Base-by-base conservation (phyloP, 2,797 vertebrate species). In the Chelmon rostratus region DNA sequence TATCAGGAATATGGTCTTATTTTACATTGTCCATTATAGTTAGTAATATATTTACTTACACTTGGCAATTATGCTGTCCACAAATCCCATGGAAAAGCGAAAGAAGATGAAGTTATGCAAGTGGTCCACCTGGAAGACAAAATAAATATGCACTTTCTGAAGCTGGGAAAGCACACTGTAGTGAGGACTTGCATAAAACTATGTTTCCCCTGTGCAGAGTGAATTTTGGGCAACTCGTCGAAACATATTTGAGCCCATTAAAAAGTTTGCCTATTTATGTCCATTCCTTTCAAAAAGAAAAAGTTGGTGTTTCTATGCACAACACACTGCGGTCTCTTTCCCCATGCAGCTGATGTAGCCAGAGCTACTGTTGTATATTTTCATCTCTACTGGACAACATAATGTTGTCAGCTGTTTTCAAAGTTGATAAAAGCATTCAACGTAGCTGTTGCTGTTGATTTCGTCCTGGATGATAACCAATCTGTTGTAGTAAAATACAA, bases 51-150 rank as follows among this genome's bases (percentile, higher is more conserved):
- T 69, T 28, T 44, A 76, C 97, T 97, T 95, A 99, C 98, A 99
- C 94, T 99, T 99, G 88, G 98, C 98, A 86, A 99, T 95, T 66
- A 99, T 97, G 79, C 93, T 97, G 92, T 99, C 98, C 86, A 98
- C 93, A 91, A 99, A 99, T 25, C 98, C 98, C 98, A 99, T 99
- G 35, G 97, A 97, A 91, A 99, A 99, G n/a, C 98, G 97, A 88
- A 99, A 99, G 86, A 98, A 95, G 92, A 99, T 99, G 89, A 99
- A 99, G 83, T 96, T 97, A 91, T 99, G 98, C 71, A 99, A 92
- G 70, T 99, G 98, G 61, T 99, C 97, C 84, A 98, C 98, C 98
- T 99, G 91, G 38, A 82, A 53, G 25, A 80, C 21, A 68, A 76
- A 65, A 69, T 13, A 3, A 49, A 49, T 23, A 31, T 5, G 38